Conservation (phyloP, 2,113 vertebrate genomes). For the Serranochromis macrocephalus region DNA sequence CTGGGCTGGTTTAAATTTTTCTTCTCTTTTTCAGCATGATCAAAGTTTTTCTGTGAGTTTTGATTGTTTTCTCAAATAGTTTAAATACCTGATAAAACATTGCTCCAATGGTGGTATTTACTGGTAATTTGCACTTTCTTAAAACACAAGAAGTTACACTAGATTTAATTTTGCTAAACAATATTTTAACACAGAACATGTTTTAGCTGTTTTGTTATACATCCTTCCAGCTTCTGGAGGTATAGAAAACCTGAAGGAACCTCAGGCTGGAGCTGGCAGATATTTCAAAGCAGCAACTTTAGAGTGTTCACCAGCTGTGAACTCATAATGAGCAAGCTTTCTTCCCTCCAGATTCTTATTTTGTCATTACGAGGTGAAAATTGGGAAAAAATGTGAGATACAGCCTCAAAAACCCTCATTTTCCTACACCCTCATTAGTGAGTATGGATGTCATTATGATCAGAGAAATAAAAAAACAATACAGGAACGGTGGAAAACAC, state of each 20-base stretch:
- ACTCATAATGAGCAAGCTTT: background rate
- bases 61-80: background rate
- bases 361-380: background rate
- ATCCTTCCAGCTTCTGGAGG: background rate
- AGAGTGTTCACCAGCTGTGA: background rate
- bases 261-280: background rate
- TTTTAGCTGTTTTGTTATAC: background rate
- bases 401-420: background rate
- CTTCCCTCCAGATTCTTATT: background rate
- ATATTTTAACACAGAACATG: background rate
- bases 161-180: background rate
- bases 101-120: background rate
- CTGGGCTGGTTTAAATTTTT: background rate
- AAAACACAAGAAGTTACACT: background rate
- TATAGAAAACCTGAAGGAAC: background rate
- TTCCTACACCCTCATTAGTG: background rate
- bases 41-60: background rate
- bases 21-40: background rate
- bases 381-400: background rate
- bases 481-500: background rate
- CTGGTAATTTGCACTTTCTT: background rate
- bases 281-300: background rate
- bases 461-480: background rate
- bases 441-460: background rate
- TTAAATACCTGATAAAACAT: background rate